Evolutionary conservation across 2,113 vertebrate genomes (phyloP).

Genomic region (Paracanthobrama guichenoti): DNA sequence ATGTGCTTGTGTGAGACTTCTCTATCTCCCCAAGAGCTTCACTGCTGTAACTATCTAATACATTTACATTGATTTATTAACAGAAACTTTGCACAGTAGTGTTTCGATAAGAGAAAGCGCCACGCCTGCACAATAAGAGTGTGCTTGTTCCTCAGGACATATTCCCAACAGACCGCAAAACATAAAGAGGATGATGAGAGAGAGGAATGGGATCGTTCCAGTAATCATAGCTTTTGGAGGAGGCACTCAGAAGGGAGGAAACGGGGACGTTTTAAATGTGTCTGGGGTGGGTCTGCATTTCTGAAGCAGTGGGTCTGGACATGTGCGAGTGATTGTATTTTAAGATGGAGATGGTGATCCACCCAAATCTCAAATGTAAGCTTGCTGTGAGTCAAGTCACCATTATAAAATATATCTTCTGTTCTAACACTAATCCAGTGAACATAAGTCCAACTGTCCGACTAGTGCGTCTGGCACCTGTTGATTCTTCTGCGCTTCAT

Average conservation of each 20-base stretch:
- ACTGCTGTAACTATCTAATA: not conserved
- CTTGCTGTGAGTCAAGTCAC: not conserved
- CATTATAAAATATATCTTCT: not conserved
- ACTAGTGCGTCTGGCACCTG: constrained; percentile 22
- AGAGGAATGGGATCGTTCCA: not conserved
- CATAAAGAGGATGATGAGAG: constrained; percentile 9
- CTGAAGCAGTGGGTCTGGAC: constrained; percentile 47
- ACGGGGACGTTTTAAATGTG: not conserved
- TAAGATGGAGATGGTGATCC: constrained; percentile 12
- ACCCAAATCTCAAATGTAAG: not conserved
- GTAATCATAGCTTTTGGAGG: constrained; percentile 37
- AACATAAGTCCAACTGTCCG: not conserved
- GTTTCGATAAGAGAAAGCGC: not conserved
- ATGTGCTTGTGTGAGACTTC: not conserved
- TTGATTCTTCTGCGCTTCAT: constrained; percentile 12
- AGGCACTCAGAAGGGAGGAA: not conserved
- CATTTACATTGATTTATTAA: not conserved
- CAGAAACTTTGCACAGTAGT: not conserved
- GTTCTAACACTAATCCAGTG: not conserved
- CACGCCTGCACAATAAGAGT: not conserved
- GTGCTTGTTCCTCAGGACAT: not conserved
- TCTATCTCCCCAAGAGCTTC: not conserved
- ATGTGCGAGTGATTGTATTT: constrained; percentile 41
- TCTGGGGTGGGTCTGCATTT: constrained; percentile 37
- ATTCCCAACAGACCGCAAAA: not conserved